phyloP scores from a whole-genome alignment of 2,113 vertebrate genomes.

The Manacus vitellinus region DNA sequence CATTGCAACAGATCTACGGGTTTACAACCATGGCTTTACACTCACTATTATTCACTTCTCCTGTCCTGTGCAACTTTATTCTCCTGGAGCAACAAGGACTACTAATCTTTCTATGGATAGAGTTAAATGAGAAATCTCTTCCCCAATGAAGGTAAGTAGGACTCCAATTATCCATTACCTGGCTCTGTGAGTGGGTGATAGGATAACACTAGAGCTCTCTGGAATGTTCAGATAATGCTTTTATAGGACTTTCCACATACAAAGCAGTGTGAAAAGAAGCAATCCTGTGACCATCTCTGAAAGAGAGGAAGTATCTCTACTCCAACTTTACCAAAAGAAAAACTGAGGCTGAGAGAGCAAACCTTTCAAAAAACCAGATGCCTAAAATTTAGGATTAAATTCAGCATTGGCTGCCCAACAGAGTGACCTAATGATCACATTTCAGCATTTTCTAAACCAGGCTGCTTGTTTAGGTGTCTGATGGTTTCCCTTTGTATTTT shows the following conservation, averaged over 20 bases:
- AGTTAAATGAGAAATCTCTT: conserved; percentile 34
- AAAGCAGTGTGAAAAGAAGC: neutral
- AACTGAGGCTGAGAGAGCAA: neutral
- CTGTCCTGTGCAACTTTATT: conserved; percentile 8
- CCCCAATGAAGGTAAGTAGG: conserved; percentile 19
- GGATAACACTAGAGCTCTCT: neutral
- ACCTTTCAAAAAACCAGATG: neutral
- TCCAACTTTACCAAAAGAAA: neutral
- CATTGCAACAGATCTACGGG: neutral
- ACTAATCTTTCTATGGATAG: conserved; percentile 19
- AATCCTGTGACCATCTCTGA: neutral
- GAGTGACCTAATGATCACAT: neutral
- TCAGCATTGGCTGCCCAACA: neutral
- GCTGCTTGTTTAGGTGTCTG: neutral
- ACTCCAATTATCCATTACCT: conserved; percentile 33
- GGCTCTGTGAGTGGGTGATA: neutral
- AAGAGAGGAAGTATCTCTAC: neutral
- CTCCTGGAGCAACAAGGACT: neutral
- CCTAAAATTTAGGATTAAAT: neutral
- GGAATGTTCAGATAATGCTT: neutral
- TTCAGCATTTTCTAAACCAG: neutral
- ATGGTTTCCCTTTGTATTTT: neutral
- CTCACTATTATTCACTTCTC: conserved; percentile 11
- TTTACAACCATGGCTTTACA: conserved; percentile 29
- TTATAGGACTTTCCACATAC: neutral